Percentiles rank a stretch among this genome's conserved stretches.
phyloP scores from a whole-genome alignment of 2,797 vertebrate species.

The Urosaurus nigricauda region DNA sequence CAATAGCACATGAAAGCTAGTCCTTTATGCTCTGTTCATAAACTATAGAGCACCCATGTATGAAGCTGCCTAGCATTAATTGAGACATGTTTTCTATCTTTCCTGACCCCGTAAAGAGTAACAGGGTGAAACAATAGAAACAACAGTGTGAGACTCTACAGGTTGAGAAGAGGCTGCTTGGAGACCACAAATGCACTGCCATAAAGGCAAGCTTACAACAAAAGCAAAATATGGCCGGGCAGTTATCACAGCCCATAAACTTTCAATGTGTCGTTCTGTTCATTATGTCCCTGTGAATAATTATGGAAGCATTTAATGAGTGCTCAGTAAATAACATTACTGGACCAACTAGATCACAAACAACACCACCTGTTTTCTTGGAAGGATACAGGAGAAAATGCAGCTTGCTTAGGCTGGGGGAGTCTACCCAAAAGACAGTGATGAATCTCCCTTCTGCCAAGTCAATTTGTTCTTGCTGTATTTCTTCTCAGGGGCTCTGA shows the following conservation, averaged over 20 bases:
- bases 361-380: not conserved
- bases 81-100: not conserved
- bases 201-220: constrained; percentile 22
- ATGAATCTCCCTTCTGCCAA: constrained; percentile 6
- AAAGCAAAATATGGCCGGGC: constrained; percentile 15
- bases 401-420: constrained; percentile 1
- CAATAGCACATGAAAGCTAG: not conserved
- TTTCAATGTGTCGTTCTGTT: constrained; percentile 8
- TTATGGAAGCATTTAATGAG: constrained; percentile 15
- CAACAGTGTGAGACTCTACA: not conserved
- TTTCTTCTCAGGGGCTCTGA: constrained; percentile 24
- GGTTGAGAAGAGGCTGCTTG: not conserved
- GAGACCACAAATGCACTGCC: not conserved
- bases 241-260: constrained; percentile 13
- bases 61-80: not conserved
- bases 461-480: not conserved
- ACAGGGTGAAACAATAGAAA: not conserved
- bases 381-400: constrained; percentile 11
- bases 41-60: not conserved
- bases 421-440: not conserved
- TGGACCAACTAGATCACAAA: constrained; percentile 12
- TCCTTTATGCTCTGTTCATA: not conserved
- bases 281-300: constrained; percentile 40
- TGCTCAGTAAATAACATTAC: constrained; percentile 17
- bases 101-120: not conserved